Base-by-base conservation (phyloP, 53 echinoderm and acorn worm species). In the Crossaster papposus region DNA sequence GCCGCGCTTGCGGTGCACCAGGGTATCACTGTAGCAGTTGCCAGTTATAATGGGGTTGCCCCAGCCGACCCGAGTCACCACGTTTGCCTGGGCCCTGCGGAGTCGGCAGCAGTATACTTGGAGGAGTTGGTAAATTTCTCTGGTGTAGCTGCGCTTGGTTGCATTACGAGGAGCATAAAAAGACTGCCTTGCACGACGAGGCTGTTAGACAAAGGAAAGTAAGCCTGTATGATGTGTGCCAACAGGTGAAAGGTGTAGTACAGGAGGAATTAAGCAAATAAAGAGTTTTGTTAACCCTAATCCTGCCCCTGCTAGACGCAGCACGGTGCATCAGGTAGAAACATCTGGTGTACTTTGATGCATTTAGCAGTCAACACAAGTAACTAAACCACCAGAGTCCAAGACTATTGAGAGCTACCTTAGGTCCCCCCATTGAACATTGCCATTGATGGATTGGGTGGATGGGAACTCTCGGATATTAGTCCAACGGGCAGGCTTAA, bases 81-180 rank as follows among this genome's bases (percentile, higher is more conserved):
- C 77, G 72, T 79, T 34, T 17, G 90, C 68, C 79, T 95, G 95
- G 22, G 82, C 90, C 20, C 80, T 70, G 17, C 94, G 73, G 30
- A 96, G 89, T 37, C 65, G 86, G 5, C 71, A 14, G 72, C 90
- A 81, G 87, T 95, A 96, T 28, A 92, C 90, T 54, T 91, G 79
- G 36, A 96, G 83, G 80, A 96, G 92, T 72, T 89, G 85, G 14
- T 89, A 82, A 36, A 96, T 94, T 72, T 90, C 91, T 23, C 83
- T 65, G 32, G 95, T 90, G 90, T 96, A 96, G 15, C 89, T 64
- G 2, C 36, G 54, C 18, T 91, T 90, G 51, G 37, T 58, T 38
- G 55, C 77, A 23, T 77, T 91, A n/a, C 54, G 55, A 11, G 95
- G 96, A 18, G 89, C 54, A 81, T 91, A 89, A 82, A 87, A 94